A percentile compares a stretch with the other conserved stretches of the same genome.
These are phyloP conservation scores for Tinamus guttatus DNA, from an alignment of 2,113 vertebrate species.

Conservation along the genomic window DNA sequence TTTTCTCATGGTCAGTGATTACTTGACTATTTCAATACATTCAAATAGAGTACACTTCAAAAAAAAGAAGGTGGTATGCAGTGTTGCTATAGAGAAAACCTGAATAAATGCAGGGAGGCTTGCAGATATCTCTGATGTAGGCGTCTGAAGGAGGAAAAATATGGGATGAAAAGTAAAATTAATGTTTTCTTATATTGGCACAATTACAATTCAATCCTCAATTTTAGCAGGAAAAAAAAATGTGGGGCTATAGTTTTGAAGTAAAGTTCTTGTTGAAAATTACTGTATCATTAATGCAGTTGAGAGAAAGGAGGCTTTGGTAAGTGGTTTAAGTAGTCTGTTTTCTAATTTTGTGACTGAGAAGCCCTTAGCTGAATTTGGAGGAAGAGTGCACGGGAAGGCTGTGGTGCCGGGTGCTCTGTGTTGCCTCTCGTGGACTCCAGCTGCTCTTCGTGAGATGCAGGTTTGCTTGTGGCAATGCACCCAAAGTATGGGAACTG, in stretches of 20 bases:
- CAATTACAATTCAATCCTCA: not conserved
- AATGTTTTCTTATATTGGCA: slow-evolving; percentile 9
- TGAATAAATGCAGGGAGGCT: not conserved
- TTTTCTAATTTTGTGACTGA: not conserved
- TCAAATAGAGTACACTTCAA: too few species aligned
- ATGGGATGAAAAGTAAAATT: not conserved
- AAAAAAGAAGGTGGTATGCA: not conserved
- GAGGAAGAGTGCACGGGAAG: not conserved
- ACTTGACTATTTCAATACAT: not conserved
- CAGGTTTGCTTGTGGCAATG: slow-evolving; percentile 5
- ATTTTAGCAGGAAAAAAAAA: not conserved
- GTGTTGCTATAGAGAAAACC: not conserved
- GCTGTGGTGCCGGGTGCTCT: rapidly evolving
- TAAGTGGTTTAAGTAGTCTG: not conserved
- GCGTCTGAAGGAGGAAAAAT: not conserved
- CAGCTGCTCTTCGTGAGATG: not conserved
- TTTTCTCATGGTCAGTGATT: not conserved
- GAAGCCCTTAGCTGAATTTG: not conserved
- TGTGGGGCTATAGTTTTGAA: not conserved
- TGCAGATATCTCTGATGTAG: not conserved
- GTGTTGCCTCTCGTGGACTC: rapidly evolving
- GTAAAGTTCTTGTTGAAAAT: slow-evolving; percentile 1
- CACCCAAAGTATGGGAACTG: not conserved
- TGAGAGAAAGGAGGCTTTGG: not conserved
- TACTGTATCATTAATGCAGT: not conserved